Base-by-base conservation (phyloP, 2,888 invertebrate species). In the Amphipyra tragopoginis region DNA sequence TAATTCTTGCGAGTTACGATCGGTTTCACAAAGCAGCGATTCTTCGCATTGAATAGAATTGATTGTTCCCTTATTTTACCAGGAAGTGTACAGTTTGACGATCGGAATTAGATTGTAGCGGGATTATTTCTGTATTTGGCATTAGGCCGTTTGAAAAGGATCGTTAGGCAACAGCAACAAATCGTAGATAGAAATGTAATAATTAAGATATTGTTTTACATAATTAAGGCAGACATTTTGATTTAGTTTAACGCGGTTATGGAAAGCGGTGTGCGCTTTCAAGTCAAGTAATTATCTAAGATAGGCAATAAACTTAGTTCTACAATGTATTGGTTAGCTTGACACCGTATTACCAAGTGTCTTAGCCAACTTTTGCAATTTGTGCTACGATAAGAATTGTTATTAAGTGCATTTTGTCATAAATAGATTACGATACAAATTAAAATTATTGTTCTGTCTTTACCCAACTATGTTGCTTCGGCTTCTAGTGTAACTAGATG, bases 171-270 rank as follows among this genome's bases (percentile, higher is more conserved):
- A 73, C 51, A 40, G 33, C 43, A 57, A 57, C 69, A 74, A 79
- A 77, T 72, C 67, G 47, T 39, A 58, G 73, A 81, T 80, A 77
- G 79, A 81, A 88, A 83, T 82, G 78, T 79, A 83, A 86, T 90
- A 88, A 90, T 90, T 89, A 90, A 89, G 87, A 85, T 84, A 90
- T 90, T 89, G 89, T 89, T 85, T 77, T 72, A 72, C 79, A 80
- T 85, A 89, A 86, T 88, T 86, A 86, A 84, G 71, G 63, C 69
- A n/a, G 85, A 85, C 86, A 83, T 75, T 75, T 85, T 85, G 85
- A 88, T 86, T 85, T 80, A 85, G 69, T 65, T 64, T 52, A 40
- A 71, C 75, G 72, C 83, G 58, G 65, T 82, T 85, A 82, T 62
- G 87, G 86, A 75, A 75, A 82, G 83, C 85, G 83, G 85, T 79